Evolutionary conservation across 2,113 vertebrate genomes (phyloP), one percentile per base, ranked within the genome.

Genomic region (Chaetorhynchus papuensis): DNA sequence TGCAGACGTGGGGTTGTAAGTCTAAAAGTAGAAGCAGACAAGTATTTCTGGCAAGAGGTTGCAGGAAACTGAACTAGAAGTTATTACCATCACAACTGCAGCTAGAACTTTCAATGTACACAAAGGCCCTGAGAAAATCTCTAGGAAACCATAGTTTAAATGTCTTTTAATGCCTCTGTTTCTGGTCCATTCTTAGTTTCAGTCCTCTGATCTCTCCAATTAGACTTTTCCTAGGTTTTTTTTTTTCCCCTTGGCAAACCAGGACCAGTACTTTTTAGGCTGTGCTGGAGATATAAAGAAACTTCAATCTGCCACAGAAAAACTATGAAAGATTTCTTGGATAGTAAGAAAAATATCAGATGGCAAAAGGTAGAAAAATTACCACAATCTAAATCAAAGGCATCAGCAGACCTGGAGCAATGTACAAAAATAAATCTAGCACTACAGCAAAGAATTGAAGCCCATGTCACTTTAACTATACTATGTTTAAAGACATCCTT

Each of bases 21-120:
- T 71, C 89, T 93, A 94, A 91, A 94, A 96, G 95, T 94, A 96
- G 94, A 93, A 93, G 50, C 31, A 94, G 76, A 71, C 39, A 94
- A 86, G 60, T 92, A 92, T 93, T 94, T 93, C 89, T 94, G 76
- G 76, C 57, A 81, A 89, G 39, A 75, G 49, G 35, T 88, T 86
- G 83, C 23, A 90, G 76, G 89, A 95, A 91, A 71, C 83, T 49
- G 88, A 84, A 81, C 79, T 96, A 93, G 94, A 92, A 96, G 91
- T 87, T 95, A 92, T 96, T 92, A 92, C 60, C 26, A 71, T 74
- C 56, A 94, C 57, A 78, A 89, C 52, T 70, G 42, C 72, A 81
- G 45, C 56, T 93, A 90, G 91, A 97, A 89, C 83, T 92, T 92
- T 68, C 83, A 90, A 23, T 60, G 64, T 75, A 54, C 24, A 39